Base-by-base conservation (phyloP, 2,797 vertebrate species). In the Neosalanx taihuensis region DNA sequence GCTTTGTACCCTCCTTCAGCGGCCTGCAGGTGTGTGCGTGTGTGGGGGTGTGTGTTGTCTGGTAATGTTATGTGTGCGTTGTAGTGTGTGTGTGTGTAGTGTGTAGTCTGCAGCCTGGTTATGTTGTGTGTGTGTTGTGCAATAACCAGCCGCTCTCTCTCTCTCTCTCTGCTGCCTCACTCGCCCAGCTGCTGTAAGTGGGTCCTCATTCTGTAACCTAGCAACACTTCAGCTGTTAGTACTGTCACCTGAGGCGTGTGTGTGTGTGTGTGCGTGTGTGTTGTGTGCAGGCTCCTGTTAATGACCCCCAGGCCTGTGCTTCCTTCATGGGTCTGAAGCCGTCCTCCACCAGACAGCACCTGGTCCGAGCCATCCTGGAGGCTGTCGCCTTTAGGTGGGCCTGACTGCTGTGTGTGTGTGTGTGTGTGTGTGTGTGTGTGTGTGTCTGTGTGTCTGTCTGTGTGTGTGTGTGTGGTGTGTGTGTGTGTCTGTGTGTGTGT, bases 281-380 rank as follows among this genome's bases (percentile, higher is more conserved):
- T n/a, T 66, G 29, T 73, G 76, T 79, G 58, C 84, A 99, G 98
- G 92, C 92, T 79, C 95, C 97, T 72, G 76, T 96, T 71, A 95
- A 95, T 76, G 97, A 97, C 77, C 95, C 95, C 0, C 93, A 84
- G 88, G 94, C 95, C 0, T 96, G 95, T 69, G 94, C 97, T 61
- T 96, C 96, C 58, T 93, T 99, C 72, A 93, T 94, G 95, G 98
- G 98, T 69, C 91, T 99, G 76, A 98, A 97, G 89, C 92, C 94
- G 60, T 94, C 96, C 2, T 96, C 95, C 64, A 96, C 85, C 57
- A 98, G 95, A 87, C 87, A 82, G 68, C 98, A 99, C 74, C 93
- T 99, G 7, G 93, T 99, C 18, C 93, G 98, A 64, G 95, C 98
- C 67, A 96, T 99, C 73, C 75, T 99, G 85, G 98, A 99, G 85